Base-by-base conservation (phyloP, 2,113 vertebrate genomes). In the Prietella phreatophila region DNA sequence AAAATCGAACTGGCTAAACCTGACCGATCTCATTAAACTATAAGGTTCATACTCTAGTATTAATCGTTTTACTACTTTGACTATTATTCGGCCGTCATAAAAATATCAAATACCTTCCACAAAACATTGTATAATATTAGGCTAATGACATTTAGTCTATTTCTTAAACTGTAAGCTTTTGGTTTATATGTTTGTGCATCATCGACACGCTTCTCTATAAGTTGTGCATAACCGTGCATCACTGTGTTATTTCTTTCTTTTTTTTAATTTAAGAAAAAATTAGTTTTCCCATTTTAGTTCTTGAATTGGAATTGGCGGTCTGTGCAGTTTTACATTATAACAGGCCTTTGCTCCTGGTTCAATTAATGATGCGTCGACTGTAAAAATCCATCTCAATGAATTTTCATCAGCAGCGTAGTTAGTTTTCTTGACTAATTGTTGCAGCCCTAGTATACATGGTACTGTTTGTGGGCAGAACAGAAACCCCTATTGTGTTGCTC, bases 401-500 rank as follows among this genome's bases (percentile, higher is more conserved):
- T 30, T 67, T 67, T 17, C 65, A 69, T 33, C 3, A 69, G 33
- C n/a, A 33, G 65, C 9, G 27, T 27, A n/a, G 25, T 65, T 27
- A n/a, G 8, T 65, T 65, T 11, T n/a, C 2, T n/a, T n/a, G 61
- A 65, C 17, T n/a, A 65, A n/a, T n/a, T n/a, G 61, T n/a, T 65
- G 25, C 61, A n/a, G 61, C 61, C 11, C 10, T 13, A n/a, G 25
- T 63, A 19, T 30, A 67, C 13, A 30, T 30, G 13, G 30, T 13
- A 30, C 63, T 50, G 78, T 80, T 19, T 33, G n/a, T 33, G 42
- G 15, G 15, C 17, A 55, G 50, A 15, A 47, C 42, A 47, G 19
- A 56, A 56, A 17, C 17, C 33, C 27, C 2, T 58, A 11, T 86
- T 90, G 14, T 82, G 27, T 86, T 83, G 36, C n/a, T 53, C 30